Conservation (phyloP, 2,797 vertebrate genomes). For the Triplophysa yarkandensis region DNA sequence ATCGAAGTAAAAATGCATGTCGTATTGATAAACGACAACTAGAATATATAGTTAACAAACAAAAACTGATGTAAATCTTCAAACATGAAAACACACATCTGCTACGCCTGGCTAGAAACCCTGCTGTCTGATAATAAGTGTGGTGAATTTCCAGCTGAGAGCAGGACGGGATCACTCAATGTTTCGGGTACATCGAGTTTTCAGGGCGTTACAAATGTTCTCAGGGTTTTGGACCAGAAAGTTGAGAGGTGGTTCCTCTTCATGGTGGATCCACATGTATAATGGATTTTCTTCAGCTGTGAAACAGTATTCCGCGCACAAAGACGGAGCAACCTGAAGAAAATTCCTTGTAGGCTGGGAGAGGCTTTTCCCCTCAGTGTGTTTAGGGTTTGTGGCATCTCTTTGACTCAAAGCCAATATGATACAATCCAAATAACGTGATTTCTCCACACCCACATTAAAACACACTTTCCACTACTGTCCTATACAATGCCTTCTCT, state of each 20-base stretch:
- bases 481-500: constrained; percentile 30
- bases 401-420: constrained; percentile 52
- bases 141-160: constrained; percentile 71
- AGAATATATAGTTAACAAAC: neutral
- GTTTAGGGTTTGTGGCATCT: constrained; percentile 48
- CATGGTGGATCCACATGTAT: constrained; percentile 60
- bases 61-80: constrained; percentile 3
- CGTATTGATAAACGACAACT: constrained; percentile 9
- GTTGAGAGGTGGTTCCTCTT: constrained; percentile 67
- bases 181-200: constrained; percentile 24
- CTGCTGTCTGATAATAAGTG: constrained; percentile 41
- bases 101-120: constrained; percentile 43
- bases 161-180: constrained; percentile 67
- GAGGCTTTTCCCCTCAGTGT: constrained; percentile 23
- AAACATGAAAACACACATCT: constrained; percentile 25
- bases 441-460: constrained; percentile 58
- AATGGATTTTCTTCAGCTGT: constrained; percentile 80
- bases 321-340: constrained; percentile 41
- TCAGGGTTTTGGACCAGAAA: constrained; percentile 68
- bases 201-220: constrained; percentile 66
- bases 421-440: constrained; percentile 54
- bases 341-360: constrained; percentile 26
- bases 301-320: constrained; percentile 70
- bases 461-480: constrained; percentile 57
- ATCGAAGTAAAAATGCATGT: neutral